Conservation (phyloP, 2,888 invertebrate species). For the Elysia crispata region DNA sequence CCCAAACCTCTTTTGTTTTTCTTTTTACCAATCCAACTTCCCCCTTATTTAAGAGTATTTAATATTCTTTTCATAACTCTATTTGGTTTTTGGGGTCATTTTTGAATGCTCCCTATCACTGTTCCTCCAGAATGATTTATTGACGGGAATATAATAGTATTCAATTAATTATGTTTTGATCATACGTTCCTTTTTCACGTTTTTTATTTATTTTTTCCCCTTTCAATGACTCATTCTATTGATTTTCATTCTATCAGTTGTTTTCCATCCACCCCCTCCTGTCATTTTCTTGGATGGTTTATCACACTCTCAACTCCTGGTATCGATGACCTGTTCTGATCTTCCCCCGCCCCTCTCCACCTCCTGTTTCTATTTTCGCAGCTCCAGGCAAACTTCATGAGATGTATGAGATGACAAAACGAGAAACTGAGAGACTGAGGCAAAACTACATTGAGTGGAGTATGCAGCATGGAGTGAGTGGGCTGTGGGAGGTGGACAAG, state of each 20-base stretch:
- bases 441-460: slow-evolving; percentile 50
- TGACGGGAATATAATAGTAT: too few species aligned
- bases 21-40: too few species aligned
- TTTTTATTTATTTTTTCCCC: too few species aligned
- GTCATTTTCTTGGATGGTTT: neutral
- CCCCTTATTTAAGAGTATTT: too few species aligned
- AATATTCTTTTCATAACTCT: too few species aligned
- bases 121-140: neutral
- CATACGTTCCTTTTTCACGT: too few species aligned
- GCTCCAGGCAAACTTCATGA: slow-evolving; percentile 44
- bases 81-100: too few species aligned
- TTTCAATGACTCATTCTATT: neutral
- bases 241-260: neutral
- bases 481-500: too few species aligned
- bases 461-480: slow-evolving; percentile 43
- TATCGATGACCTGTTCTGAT: too few species aligned
- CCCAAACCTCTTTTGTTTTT: neutral
- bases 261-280: neutral
- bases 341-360: neutral
- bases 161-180: too few species aligned
- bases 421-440: slow-evolving; percentile 45
- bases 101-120: neutral
- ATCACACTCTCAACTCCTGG: too few species aligned
- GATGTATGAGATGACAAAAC: slow-evolving; percentile 34
- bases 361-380: neutral